phyloP scores from a whole-genome alignment of 2,113 vertebrate genomes.

The Acanthisitta chloris region DNA sequence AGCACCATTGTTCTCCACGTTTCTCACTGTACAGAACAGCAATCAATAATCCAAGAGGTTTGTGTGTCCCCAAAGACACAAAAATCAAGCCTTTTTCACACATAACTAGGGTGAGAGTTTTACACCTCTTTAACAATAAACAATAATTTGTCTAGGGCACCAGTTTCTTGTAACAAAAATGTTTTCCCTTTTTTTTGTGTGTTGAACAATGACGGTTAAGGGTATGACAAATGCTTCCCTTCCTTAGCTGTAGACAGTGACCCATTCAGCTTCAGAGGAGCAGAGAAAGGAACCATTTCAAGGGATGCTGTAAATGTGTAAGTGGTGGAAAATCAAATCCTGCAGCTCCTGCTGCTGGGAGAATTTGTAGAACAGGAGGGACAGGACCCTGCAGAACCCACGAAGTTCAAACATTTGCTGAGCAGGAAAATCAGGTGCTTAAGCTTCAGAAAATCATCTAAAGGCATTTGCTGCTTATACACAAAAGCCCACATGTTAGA shows the following conservation, averaged over 20 bases:
- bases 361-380: fast-evolving
- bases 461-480: not conserved
- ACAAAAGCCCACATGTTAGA: not conserved
- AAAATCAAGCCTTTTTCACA: not conserved
- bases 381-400: not conserved
- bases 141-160: not conserved
- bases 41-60: not conserved
- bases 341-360: not conserved
- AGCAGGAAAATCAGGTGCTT: not conserved
- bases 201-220: not conserved
- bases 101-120: not conserved
- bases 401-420: not conserved
- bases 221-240: not conserved
- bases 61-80: not conserved
- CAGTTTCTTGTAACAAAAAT: not conserved
- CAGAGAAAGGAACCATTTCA: not conserved
- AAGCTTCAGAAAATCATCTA: not conserved
- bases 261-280: not conserved
- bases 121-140: not conserved
- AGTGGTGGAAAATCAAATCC: not conserved
- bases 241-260: not conserved
- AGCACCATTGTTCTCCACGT: not conserved
- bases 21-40: not conserved
- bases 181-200: not conserved
- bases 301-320: not conserved